Base-by-base conservation (phyloP, 2,113 vertebrate genomes). In the Sander vitreus region DNA sequence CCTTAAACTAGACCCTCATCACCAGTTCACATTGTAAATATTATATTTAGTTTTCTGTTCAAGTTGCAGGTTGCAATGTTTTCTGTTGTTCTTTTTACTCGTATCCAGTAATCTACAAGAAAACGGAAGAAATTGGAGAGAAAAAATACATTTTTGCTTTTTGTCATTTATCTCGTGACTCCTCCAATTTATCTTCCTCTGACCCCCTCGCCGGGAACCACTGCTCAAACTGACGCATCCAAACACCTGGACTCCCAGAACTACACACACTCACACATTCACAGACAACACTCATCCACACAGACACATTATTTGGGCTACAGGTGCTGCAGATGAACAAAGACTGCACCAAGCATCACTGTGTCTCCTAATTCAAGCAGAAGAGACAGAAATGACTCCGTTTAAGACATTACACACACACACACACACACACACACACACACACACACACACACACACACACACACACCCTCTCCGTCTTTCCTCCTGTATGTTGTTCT, bases 401-500 rank as follows among this genome's bases (percentile, higher is more conserved):
- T 43, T 33, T 15, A 15, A 43, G 53, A 27, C 27, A 48, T 2
- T 11, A 36, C 72, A 16, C 48, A 63, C 54, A 57, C 59, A 48
- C 69, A 19, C 21, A 50, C 65, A 75, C 76, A 65, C 58, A 47
- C 62, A 48, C 64, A 43, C 60, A 51, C 47, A 39, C 51, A 43
- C 30, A 53, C 7, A 51, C 72, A 63, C 58, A 62, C 30, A 68
- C 71, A 33, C 57, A 60, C 71, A 47, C 11, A 33, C 43, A n/a
- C 21, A 50, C 65, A 75, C 76, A 72, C 57, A 53, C 62, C 96
- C 8, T 91, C 92, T 0, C 96, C 97, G 1, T 92, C 96, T 23
- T 97, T 98, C 85, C 94, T 99, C 90, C 97, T 98, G 75, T 95
- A 92, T n/a, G 94, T 99, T 75, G 90, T 96, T 80, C 94, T 99